phyloP scores from a whole-genome alignment of 1,140 invertebrate species.

The Idris sp. region DNA sequence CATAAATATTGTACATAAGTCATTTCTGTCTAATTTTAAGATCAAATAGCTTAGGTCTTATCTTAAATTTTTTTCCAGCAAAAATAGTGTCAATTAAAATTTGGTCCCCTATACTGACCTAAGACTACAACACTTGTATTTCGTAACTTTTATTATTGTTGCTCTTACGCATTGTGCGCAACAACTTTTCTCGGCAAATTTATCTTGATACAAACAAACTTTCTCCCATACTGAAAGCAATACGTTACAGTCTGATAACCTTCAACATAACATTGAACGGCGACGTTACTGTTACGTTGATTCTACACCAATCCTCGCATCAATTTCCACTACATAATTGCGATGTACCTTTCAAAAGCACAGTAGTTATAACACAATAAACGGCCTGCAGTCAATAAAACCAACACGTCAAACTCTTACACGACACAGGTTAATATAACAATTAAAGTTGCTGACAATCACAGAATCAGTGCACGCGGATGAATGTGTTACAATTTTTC shows the following conservation, averaged over 20 bases:
- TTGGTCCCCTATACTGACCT: too few relatives aligned
- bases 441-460: too few relatives aligned
- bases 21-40: too few relatives aligned
- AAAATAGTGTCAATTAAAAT: too few relatives aligned
- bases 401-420: not conserved
- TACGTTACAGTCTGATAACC: constrained; percentile 64
- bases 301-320: constrained; percentile 35
- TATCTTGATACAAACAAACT: constrained; percentile 52
- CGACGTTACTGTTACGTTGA: constrained; percentile 55
- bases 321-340: constrained; percentile 63
- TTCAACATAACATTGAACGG: constrained; percentile 57
- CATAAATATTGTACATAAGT: too few relatives aligned
- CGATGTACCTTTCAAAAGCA: constrained; percentile 34
- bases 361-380: constrained; percentile 29
- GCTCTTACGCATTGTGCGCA: constrained; percentile 33
- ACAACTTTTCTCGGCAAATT: constrained; percentile 51
- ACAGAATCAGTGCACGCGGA: too few relatives aligned
- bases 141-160: constrained; percentile 30
- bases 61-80: too few relatives aligned
- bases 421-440: constrained; percentile 13
- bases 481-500: constrained; percentile 2
- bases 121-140: constrained; percentile 13
- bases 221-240: constrained; percentile 59
- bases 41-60: too few relatives aligned
- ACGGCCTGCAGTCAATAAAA: constrained; percentile 28